These are phyloP conservation scores for Drosophila auraria DNA, from an alignment of 1,140 invertebrate genomes.

Conservation along the genomic window DNA sequence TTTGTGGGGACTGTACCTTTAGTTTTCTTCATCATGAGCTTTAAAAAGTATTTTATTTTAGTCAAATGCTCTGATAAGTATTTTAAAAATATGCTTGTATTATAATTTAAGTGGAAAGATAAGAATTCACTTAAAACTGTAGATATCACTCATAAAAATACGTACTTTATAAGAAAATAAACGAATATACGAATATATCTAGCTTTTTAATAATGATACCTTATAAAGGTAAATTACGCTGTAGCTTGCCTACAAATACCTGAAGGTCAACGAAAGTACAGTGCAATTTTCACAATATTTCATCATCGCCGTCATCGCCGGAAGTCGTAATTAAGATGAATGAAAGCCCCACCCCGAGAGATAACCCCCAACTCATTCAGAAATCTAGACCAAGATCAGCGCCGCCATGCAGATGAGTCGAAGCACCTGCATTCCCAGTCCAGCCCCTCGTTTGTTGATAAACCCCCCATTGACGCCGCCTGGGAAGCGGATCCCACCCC, in stretches of 20 bases:
- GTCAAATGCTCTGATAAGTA: not conserved
- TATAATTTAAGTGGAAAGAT: not conserved
- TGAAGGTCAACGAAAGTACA: not conserved
- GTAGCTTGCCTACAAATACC: not conserved
- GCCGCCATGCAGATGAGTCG: constrained; percentile 32
- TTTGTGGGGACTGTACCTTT: constrained; percentile 26
- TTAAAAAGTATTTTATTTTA: not conserved
- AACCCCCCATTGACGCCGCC: constrained; percentile 50
- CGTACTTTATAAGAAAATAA: too few species aligned
- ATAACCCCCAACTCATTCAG: constrained; percentile 34
- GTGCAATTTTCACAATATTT: not conserved
- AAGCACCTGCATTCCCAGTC: constrained; percentile 46
- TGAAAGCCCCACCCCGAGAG: constrained; percentile 18
- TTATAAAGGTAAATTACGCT: not conserved
- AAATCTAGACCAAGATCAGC: constrained; percentile 35
- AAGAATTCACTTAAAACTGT: not conserved
- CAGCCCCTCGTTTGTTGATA: constrained; percentile 46
- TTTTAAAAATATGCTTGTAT: not conserved
- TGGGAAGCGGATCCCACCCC: constrained; percentile 27
- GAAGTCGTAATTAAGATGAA: constrained; percentile 31
- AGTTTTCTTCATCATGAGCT: not conserved
- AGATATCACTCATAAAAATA: not conserved
- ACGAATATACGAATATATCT: too few species aligned
- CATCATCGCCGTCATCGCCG: constrained; percentile 4
- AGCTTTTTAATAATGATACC: not conserved